phyloP scores from a whole-genome alignment of 2,797 vertebrate species.

The Limnodromus scolopaceus region DNA sequence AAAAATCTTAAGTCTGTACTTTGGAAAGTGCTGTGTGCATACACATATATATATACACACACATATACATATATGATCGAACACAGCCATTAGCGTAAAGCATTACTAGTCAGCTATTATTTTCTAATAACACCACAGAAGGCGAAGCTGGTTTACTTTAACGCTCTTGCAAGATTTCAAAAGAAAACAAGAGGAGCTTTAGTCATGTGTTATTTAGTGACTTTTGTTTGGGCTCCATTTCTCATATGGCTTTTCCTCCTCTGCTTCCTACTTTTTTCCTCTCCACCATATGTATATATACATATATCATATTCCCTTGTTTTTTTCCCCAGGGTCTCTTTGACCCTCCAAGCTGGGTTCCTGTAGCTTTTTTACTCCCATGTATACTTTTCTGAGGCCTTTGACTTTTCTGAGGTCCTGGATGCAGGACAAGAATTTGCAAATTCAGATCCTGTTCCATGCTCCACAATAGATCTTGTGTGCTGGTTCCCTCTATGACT shows the following conservation, averaged over 20 bases:
- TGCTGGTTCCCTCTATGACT: neutral
- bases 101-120: neutral
- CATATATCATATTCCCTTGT: accelerated
- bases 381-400: neutral
- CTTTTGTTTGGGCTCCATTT: neutral
- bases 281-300: too few species aligned
- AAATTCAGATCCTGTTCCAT: neutral
- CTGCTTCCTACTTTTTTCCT: neutral
- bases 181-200: neutral
- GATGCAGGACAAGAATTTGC: neutral
- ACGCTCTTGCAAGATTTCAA: neutral
- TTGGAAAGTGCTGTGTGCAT: neutral
- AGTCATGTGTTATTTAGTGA: neutral
- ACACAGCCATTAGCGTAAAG: neutral
- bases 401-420: neutral
- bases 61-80: neutral
- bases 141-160: neutral
- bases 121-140: neutral
- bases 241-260: neutral
- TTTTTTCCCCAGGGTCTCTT: neutral
- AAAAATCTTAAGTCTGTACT: neutral
- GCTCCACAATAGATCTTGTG: neutral
- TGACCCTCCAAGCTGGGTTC: neutral
- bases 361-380: neutral
- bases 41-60: too few species aligned